Evolutionary conservation across 2,113 vertebrate species (phyloP).

Genomic region (Cavia aperea): DNA sequence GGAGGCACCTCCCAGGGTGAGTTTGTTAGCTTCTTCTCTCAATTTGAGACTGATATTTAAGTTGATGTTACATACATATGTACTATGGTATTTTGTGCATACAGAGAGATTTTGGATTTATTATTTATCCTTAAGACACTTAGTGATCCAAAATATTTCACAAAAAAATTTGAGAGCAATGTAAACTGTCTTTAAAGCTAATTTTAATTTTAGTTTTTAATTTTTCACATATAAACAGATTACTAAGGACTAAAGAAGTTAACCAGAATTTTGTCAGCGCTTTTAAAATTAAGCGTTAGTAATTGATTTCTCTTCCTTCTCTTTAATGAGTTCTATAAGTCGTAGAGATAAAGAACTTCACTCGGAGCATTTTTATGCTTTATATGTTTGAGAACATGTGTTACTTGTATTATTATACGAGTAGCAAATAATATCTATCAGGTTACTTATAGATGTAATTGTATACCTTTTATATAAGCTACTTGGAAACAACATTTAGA

Average conservation of each 20-base stretch:
- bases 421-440: constrained; percentile 16
- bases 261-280: neutral
- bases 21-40: constrained; percentile 51
- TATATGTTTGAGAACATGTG: neutral
- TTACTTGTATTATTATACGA: neutral
- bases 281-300: neutral
- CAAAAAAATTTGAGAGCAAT: constrained; percentile 19
- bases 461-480: constrained; percentile 20
- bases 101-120: neutral
- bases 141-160: neutral
- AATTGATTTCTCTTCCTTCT: neutral
- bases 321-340: neutral
- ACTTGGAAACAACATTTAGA: neutral
- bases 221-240: neutral
- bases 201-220: neutral
- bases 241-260: neutral
- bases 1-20: constrained; percentile 88
- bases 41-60: neutral
- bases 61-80: neutral
- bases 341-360: neutral
- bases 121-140: neutral
- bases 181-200: constrained; percentile 13
- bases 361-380: neutral
- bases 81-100: neutral
- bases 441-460: constrained; percentile 3